Percentiles rank a stretch among this genome's conserved stretches.
Conservation (phyloP, 2,797 vertebrate species). For the Lepus oiostolus region DNA sequence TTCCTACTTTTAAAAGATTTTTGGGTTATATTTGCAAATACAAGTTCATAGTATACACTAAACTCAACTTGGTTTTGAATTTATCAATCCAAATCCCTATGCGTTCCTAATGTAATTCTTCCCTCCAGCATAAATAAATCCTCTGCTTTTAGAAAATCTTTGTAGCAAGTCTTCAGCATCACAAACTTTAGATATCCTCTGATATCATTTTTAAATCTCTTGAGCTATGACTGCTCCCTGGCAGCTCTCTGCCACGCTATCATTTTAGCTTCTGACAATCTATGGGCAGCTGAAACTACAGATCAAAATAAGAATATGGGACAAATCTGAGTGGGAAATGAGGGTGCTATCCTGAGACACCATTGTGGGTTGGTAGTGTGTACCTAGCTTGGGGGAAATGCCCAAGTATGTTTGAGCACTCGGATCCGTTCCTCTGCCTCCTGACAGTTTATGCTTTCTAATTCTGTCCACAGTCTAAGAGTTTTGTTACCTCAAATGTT, state of each 20-base stretch:
- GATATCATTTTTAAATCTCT: slow-evolving; percentile 72
- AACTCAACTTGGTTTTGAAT: slow-evolving; percentile 81
- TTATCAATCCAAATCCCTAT: slow-evolving; percentile 77
- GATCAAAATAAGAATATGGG: slow-evolving; percentile 79
- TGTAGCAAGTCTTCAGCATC: slow-evolving; percentile 70
- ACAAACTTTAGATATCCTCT: slow-evolving; percentile 73
- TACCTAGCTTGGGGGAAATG: slow-evolving; percentile 5
- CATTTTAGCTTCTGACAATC: slow-evolving; percentile 73
- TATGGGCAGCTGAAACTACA: slow-evolving; percentile 49
- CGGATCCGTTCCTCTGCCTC: neutral
- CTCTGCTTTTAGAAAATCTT: slow-evolving; percentile 76
- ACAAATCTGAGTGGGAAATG: neutral
- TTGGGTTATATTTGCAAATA: slow-evolving; percentile 70
- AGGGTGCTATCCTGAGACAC: slow-evolving; percentile 61
- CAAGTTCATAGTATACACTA: slow-evolving; percentile 70
- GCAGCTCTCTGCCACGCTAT: slow-evolving; percentile 56
- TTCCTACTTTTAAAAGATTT: slow-evolving; percentile 32
- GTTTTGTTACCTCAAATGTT: slow-evolving; percentile 44
- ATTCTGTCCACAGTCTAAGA: slow-evolving; percentile 26
- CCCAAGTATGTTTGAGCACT: slow-evolving; percentile 50
- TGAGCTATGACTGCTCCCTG: slow-evolving; percentile 60
- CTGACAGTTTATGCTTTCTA: slow-evolving; percentile 24
- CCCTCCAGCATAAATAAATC: slow-evolving; percentile 79
- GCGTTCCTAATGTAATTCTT: slow-evolving; percentile 78
- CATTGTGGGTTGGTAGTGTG: slow-evolving; percentile 62